Evolutionary conservation across 2,888 invertebrate genomes (phyloP).

Genomic region (Apocheima hispidaria): DNA sequence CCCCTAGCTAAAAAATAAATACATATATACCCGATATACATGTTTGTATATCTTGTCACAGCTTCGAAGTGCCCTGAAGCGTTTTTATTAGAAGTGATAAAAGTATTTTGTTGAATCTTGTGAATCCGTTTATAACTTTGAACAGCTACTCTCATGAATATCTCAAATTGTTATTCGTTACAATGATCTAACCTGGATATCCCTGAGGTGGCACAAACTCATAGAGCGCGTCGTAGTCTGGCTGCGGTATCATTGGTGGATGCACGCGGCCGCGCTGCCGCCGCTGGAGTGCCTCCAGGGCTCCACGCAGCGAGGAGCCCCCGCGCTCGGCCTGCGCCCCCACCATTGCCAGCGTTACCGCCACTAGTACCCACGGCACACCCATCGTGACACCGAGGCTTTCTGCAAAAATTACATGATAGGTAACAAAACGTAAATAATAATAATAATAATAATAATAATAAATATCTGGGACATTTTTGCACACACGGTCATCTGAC

Average conservation of each 20-base stretch:
- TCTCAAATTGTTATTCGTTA: too few species aligned
- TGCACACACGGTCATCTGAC: too few species aligned
- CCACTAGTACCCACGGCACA: slow-evolving; percentile 64
- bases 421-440: not conserved
- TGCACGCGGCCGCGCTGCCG: slow-evolving; percentile 77
- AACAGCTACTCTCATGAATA: not conserved
- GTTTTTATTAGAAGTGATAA: too few species aligned
- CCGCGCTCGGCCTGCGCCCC: slow-evolving; percentile 63
- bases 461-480: too few species aligned
- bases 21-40: too few species aligned
- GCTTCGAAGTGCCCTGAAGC: too few species aligned
- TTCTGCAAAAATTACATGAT: slow-evolving; percentile 7
- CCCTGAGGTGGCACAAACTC: slow-evolving; percentile 75
- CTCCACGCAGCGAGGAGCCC: slow-evolving; percentile 81
- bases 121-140: not conserved
- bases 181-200: slow-evolving; percentile 66
- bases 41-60: too few species aligned
- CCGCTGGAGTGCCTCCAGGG: slow-evolving; percentile 82
- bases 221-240: slow-evolving; percentile 75
- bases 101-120: too few species aligned
- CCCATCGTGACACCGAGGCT: slow-evolving; percentile 56
- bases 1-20: too few species aligned
- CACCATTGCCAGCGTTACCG: slow-evolving; percentile 56
- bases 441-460: not conserved
- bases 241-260: slow-evolving; percentile 58